Conservation (phyloP, 1,140 invertebrate species). For the Anoplolepis gracilipes region DNA sequence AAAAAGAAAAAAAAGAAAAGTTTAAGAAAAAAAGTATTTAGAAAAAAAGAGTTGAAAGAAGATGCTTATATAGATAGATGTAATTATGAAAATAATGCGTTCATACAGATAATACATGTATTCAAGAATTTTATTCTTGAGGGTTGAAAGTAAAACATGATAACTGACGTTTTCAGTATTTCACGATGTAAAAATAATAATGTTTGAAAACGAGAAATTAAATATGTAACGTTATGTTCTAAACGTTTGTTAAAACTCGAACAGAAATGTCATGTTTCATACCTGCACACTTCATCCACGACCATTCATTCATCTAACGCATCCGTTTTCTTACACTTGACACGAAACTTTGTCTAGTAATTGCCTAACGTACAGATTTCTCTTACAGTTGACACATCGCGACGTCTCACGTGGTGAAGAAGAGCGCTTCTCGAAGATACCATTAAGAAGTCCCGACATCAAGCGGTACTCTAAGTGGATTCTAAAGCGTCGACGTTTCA, state of each 20-base stretch:
- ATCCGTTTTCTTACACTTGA: neutral
- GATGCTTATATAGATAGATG: neutral
- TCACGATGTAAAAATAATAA: neutral
- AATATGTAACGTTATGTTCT: conserved; percentile 8
- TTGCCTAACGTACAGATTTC: conserved; percentile 23
- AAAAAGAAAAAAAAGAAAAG: too few relatives aligned
- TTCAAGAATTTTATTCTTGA: conserved; percentile 3
- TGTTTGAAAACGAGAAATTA: conserved; percentile 13
- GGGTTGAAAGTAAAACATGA: neutral
- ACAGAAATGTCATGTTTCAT: neutral
- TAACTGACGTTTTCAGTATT: conserved; percentile 8
- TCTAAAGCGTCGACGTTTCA: conserved; percentile 52
- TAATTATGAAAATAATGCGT: conserved; percentile 39
- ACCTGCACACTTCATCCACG: neutral
- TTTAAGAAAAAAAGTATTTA: too few relatives aligned
- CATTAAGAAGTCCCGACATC: conserved; percentile 44
- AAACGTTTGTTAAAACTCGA: neutral
- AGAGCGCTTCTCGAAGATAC: conserved; percentile 23
- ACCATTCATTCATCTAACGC: neutral
- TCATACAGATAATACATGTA: neutral
- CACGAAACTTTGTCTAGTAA: neutral
- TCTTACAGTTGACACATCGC: conserved; percentile 67
- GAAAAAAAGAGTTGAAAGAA: conserved; percentile 9
- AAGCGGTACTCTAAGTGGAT: conserved; percentile 59
- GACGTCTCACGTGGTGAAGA: conserved; percentile 47